Evolutionary conservation across 2,888 invertebrate genomes (phyloP).

Genomic region (Philopedon plagiatum): DNA sequence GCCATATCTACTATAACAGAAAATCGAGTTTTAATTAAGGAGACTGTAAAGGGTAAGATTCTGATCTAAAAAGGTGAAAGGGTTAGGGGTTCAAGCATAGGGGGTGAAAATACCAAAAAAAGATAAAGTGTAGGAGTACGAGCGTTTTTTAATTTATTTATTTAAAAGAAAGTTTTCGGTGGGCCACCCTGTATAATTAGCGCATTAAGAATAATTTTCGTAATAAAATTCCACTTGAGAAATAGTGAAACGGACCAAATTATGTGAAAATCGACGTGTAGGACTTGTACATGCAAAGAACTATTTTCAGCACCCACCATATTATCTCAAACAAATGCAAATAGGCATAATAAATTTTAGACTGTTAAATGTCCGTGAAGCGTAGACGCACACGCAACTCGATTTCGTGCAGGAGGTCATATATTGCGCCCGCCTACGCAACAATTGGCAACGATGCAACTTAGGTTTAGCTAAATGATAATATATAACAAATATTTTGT

Average conservation of each 20-base stretch:
- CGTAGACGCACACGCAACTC: slow-evolving; percentile 3
- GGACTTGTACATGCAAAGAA: neutral
- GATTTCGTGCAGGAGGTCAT: neutral
- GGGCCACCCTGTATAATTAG: too few relatives aligned
- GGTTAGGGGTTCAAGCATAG: too few relatives aligned
- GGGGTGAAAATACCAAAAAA: too few relatives aligned
- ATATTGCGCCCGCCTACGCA: neutral
- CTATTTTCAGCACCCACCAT: neutral
- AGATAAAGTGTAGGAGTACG: too few relatives aligned
- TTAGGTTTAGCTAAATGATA: too few relatives aligned
- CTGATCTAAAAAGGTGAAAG: too few relatives aligned
- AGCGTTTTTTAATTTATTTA: too few relatives aligned
- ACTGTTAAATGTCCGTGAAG: neutral
- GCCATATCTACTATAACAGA: neutral
- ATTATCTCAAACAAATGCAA: slow-evolving; percentile 5
- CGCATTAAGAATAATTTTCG: too few relatives aligned
- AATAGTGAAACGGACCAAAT: neutral
- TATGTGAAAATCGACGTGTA: neutral
- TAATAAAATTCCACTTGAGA: too few relatives aligned
- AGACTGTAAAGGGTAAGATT: too few relatives aligned
- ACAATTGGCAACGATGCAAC: slow-evolving; percentile 1
- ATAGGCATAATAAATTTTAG: neutral
- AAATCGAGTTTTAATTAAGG: neutral
- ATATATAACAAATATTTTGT: too few relatives aligned
- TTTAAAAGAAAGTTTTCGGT: too few relatives aligned